Evolutionary conservation across 2,113 vertebrate species (phyloP).

Genomic region (Uria aalge): DNA sequence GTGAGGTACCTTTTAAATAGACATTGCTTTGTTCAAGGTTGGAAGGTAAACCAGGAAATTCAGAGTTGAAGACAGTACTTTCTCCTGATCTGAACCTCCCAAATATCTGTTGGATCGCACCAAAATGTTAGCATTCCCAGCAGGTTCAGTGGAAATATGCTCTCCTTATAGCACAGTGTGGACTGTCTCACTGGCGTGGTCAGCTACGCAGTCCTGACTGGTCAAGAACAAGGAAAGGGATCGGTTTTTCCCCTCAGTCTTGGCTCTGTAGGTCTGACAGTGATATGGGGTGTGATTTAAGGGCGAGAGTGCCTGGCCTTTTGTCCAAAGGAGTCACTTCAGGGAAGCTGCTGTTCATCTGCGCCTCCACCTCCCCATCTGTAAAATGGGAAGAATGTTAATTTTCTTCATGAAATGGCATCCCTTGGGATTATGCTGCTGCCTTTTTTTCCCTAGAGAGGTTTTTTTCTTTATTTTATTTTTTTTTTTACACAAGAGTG

Average conservation of each 20-base stretch:
- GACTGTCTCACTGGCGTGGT: fast-evolving
- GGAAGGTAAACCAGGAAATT: not conserved
- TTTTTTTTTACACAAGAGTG: not conserved
- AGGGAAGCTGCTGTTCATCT: not conserved
- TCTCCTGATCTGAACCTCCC: not conserved
- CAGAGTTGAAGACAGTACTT: not conserved
- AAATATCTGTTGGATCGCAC: not conserved
- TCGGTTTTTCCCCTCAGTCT: not conserved
- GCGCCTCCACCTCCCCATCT: not conserved
- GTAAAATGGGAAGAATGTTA: not conserved
- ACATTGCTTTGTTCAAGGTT: not conserved
- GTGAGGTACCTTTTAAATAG: not conserved
- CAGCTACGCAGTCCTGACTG: not conserved
- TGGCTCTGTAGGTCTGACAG: not conserved
- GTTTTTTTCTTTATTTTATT: not conserved
- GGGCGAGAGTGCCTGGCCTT: not conserved
- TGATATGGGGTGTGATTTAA: not conserved
- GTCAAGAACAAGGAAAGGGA: not conserved
- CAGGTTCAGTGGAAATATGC: not conserved
- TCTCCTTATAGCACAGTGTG: not conserved
- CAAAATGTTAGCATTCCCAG: fast-evolving
- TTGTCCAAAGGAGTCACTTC: not conserved
- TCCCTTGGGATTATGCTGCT: not conserved
- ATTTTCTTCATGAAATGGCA: not conserved
- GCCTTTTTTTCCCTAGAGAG: not conserved